These are phyloP conservation scores for Sula dactylatra DNA, from an alignment of 2,113 vertebrate genomes.

Conservation along the genomic window DNA sequence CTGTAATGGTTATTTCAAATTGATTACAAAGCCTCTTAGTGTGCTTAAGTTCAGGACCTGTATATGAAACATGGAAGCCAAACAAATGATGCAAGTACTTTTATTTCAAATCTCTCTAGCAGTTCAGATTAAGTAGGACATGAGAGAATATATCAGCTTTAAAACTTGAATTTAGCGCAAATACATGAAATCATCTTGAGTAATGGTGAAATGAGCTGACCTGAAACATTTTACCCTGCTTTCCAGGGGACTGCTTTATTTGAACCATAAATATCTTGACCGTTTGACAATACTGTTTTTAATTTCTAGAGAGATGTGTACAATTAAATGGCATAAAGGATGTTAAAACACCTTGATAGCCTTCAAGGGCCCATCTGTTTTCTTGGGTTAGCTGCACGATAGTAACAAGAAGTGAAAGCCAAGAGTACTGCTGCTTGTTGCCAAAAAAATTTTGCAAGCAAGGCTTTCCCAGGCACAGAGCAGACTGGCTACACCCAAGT, in stretches of 20 bases:
- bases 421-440: conserved; percentile 24
- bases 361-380: not conserved
- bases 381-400: not conserved
- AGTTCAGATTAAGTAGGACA: not conserved
- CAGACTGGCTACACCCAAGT: conserved; percentile 61
- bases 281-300: accelerated
- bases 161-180: not conserved
- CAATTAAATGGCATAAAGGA: not conserved
- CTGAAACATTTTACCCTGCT: not conserved
- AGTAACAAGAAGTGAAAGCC: conserved; percentile 50
- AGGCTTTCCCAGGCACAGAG: conserved; percentile 63
- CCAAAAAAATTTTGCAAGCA: conserved; percentile 56
- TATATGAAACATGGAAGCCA: not conserved
- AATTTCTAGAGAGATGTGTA: not conserved
- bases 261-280: not conserved
- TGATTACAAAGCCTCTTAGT: not conserved
- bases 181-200: not conserved
- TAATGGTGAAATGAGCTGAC: not conserved
- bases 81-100: not conserved
- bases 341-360: not conserved
- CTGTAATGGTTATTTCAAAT: not conserved
- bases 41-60: not conserved
- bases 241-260: not conserved
- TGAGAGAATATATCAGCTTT: not conserved
- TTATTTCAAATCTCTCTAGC: not conserved